A percentile compares a stretch with the other conserved stretches of the same genome.
Conservation (phyloP, 2,113 vertebrate species). For the Puntigrus tetrazona region DNA sequence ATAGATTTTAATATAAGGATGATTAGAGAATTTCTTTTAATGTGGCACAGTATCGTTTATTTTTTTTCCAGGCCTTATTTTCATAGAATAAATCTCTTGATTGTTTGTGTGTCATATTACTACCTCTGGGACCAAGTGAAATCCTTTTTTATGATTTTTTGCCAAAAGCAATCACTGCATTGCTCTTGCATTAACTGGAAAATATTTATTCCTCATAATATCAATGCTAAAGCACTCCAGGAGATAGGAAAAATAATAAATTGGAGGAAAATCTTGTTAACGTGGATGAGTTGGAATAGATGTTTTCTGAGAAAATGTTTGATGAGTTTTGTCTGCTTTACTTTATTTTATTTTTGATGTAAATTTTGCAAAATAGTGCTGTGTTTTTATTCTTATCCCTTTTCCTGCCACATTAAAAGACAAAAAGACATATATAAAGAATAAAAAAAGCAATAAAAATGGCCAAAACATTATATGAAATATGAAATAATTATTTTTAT, state of each 20-base stretch:
- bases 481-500: neutral
- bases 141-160: conserved; percentile 43
- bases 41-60: conserved; percentile 4
- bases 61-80: conserved; percentile 31
- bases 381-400: neutral
- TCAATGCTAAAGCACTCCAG: conserved; percentile 37
- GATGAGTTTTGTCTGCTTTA: neutral
- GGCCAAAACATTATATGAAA: too few species aligned
- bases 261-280: conserved; percentile 48
- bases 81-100: conserved; percentile 27
- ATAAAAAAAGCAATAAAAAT: neutral
- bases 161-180: conserved; percentile 43
- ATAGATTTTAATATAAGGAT: conserved; percentile 15
- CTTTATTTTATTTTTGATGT: conserved; percentile 27
- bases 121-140: conserved; percentile 11
- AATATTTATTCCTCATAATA: conserved; percentile 47
- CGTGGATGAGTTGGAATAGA: conserved; percentile 37
- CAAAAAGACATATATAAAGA: neutral
- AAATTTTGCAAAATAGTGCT: neutral
- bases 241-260: conserved; percentile 49
- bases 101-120: conserved; percentile 38
- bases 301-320: conserved; percentile 10
- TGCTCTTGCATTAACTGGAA: conserved; percentile 34
- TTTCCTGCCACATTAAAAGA: neutral
- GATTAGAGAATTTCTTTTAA: conserved; percentile 10